Evolutionary conservation across 2,113 vertebrate species (phyloP).

Genomic region (Mormyrus lacerda): DNA sequence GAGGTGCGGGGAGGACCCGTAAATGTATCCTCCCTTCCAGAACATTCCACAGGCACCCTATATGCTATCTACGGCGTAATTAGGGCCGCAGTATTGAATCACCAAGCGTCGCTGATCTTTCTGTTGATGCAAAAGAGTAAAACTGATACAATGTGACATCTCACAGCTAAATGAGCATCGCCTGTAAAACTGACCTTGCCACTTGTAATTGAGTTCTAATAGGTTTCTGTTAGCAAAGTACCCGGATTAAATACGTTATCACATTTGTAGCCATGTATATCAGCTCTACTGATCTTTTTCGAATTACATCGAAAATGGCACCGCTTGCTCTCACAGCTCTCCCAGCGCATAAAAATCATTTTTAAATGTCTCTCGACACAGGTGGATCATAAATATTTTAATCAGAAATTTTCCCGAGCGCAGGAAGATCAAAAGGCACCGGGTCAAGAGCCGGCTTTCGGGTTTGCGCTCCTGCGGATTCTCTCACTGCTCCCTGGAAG

Average conservation of each 20-base stretch:
- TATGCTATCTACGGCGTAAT: not conserved
- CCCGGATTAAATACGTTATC: not conserved
- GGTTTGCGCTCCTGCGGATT: not conserved
- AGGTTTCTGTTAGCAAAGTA: not conserved
- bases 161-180: not conserved
- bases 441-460: not conserved
- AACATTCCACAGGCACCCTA: not conserved
- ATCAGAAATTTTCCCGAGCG: not conserved
- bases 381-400: not conserved
- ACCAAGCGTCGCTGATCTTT: not conserved
- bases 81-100: not conserved
- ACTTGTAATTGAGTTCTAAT: not conserved
- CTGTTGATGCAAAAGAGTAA: not conserved
- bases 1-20: not conserved
- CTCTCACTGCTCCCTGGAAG: not conserved
- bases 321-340: not conserved
- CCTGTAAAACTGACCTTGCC: conserved; percentile 6
- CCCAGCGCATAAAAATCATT: not conserved
- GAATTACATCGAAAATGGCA: not conserved
- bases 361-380: not conserved
- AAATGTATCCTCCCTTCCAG: not conserved
- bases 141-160: not conserved
- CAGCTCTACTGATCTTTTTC: not conserved
- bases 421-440: too few relatives aligned
- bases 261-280: not conserved